Percentiles rank a stretch among this genome's conserved stretches.
phyloP scores from a whole-genome alignment of 2,113 vertebrate genomes.

The Aldabrachelys gigantea region DNA sequence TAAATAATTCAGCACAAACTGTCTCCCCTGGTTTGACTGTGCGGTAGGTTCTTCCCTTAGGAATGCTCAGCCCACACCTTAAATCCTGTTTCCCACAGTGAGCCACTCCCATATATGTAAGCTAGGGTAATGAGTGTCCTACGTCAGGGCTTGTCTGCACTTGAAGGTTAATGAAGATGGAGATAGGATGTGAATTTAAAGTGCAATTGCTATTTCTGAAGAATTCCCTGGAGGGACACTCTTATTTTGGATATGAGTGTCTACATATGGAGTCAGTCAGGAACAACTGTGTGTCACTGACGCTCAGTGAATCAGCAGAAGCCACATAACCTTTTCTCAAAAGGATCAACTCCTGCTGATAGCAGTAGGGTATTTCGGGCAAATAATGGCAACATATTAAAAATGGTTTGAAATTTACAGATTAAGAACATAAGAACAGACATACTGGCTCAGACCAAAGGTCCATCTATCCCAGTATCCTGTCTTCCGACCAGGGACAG shows the following conservation, averaged over 20 bases:
- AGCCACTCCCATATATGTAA: neutral
- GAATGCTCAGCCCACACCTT: neutral
- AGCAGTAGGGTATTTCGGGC: neutral
- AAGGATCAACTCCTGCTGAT: neutral
- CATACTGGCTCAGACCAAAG: too few relatives aligned
- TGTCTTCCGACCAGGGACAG: too few relatives aligned
- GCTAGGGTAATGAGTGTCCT: conserved; percentile 2
- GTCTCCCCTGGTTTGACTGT: neutral
- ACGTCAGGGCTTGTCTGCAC: conserved; percentile 29
- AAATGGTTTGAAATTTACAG: neutral
- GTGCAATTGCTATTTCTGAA: neutral
- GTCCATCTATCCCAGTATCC: too few relatives aligned
- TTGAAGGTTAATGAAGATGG: conserved; percentile 46
- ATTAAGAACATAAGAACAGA: neutral
- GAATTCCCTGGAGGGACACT: neutral
- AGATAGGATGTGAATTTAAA: neutral
- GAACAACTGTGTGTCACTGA: neutral
- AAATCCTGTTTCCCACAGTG: neutral
- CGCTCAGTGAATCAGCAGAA: rapidly evolving
- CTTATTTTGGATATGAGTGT: neutral
- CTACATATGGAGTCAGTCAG: neutral
- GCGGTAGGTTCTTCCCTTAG: neutral
- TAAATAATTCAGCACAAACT: neutral
- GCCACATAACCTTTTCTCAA: neutral
- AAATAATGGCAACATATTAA: neutral